Base-by-base conservation (phyloP, 2,797 vertebrate species). In the Amazona finschi region DNA sequence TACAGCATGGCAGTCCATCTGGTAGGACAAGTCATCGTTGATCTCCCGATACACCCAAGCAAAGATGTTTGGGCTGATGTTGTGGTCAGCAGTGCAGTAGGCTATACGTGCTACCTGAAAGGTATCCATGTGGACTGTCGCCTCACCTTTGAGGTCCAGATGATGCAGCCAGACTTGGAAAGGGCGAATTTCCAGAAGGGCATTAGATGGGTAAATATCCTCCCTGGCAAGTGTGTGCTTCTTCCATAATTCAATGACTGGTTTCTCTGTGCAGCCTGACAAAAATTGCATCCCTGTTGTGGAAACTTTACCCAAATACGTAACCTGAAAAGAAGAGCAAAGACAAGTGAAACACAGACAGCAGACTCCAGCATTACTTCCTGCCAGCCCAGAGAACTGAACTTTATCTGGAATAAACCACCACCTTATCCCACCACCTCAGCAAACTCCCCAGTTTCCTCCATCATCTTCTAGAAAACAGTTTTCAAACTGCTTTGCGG, bases 21-120 rank as follows among this genome's bases (percentile, higher is more conserved):
- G 99, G 97, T 99, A 99, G 96, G 99, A 98, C 98, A 99, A 98
- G 98, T 99, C 99, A 10, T 99, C 99, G 4, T 99, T 99, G 98
- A 99, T 99, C 98, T 99, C 99, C 93, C 99, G 98, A 97, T 99
- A 99, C 88, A 99, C 98, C 99, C 99, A 99, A 75, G 99, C 99
- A 5, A 99, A 99, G 95, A 99, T 98, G 93, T 99, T 99, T 92
- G 99, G 98, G 97, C 98, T 99, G 96, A 99, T 87, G 8, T 99
- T 97, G 97, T 99, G 99, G 97, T 99, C 99, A 6, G 99, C 99
- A 7, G 99, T 99, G 99, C 99, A 99, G 97, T 99, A 99, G 89
- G 99, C 99, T 13, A 99, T 99, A 60, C 99, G 99, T 31, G 99
- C 99, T 97, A 99, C 99, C 97, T 99, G 99, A 97, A 99, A 99